These are phyloP conservation scores for Diachasmimorpha longicaudata DNA, from an alignment of 1,140 invertebrate species.

Conservation along the genomic window DNA sequence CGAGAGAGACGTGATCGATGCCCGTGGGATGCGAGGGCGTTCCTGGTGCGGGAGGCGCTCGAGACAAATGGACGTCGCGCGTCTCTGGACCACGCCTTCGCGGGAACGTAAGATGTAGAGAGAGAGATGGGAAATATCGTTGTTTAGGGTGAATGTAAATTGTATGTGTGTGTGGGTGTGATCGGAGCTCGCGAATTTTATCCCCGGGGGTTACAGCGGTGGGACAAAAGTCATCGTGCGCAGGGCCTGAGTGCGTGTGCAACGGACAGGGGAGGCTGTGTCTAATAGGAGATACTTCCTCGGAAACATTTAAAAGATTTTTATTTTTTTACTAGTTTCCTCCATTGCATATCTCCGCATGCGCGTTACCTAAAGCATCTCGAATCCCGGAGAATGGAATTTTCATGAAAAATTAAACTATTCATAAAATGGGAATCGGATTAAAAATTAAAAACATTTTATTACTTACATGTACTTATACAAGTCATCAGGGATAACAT, in stretches of 20 bases:
- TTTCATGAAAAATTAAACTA: too few species aligned
- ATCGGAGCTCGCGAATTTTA: background rate
- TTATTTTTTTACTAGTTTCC: too few species aligned
- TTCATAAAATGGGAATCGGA: too few species aligned
- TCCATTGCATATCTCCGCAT: too few species aligned
- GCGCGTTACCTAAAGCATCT: too few species aligned
- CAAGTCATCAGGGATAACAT: too few species aligned
- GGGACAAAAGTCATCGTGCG: background rate
- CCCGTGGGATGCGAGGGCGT: conserved; percentile 63
- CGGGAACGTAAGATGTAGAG: conserved; percentile 1
- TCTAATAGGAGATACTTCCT: background rate
- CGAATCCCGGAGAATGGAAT: too few species aligned
- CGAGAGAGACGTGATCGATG: conserved; percentile 63
- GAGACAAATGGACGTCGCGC: conserved; percentile 66
- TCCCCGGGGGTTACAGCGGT: background rate
- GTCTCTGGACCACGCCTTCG: conserved; percentile 62
- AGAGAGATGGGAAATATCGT: conserved; percentile 9
- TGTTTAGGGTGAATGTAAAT: conserved; percentile 26
- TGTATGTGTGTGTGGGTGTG: background rate
- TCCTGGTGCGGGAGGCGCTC: conserved; percentile 63
- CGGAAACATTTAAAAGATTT: background rate
- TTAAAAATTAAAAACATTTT: too few species aligned
- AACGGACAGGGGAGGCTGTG: background rate
- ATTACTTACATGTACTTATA: too few species aligned
- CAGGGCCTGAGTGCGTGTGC: background rate